Evolutionary conservation across 2,113 vertebrate genomes (phyloP), one percentile per base, ranked within the genome.

Genomic region (Podarcis muralis): DNA sequence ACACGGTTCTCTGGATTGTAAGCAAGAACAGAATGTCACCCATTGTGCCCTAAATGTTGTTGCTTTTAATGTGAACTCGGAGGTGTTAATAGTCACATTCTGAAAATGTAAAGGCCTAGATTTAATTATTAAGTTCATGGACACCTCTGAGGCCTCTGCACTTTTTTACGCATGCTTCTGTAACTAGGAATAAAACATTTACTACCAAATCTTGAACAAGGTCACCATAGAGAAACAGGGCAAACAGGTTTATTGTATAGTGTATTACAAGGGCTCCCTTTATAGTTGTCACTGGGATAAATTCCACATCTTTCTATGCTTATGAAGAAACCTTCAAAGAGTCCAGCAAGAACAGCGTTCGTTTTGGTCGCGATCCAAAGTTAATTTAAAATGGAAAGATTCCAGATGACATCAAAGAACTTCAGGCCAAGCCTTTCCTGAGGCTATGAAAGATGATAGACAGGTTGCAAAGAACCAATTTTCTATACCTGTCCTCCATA

Each of bases 341-440:
- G 75, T 7, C 68, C 71, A 77, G 37, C 59, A 77, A 77, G 2
- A 83, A 83, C 27, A 88, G 22, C 15, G 43, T 68, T 83, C 40
- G 30, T 78, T 81, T 78, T 88, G 87, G 71, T 66, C 37, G 37
- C 30, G 81, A 30, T 84, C 81, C 81, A 88, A 88, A 69, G n/a
- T 84, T 88, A 84, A 88, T 84, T 84, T 88, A 83, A 88, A 84
- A 88, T 78, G 81, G 87, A 88, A 82, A 84, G 87, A 37, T 88
- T 77, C 72, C 87, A 84, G 43, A 69, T 78, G 59, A 88, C 81
- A 78, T 88, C 87, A 88, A 88, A 88, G 72, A 68, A 77, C 78
- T 77, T 77, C 74, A 77, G 43, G 12, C 43, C 16, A 35, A 87
- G 81, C 59, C 62, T 32, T 88, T 43, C 81, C 74, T 88, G 81